Conservation (phyloP, 2,113 vertebrate species). For the Daubentonia madagascariensis region DNA sequence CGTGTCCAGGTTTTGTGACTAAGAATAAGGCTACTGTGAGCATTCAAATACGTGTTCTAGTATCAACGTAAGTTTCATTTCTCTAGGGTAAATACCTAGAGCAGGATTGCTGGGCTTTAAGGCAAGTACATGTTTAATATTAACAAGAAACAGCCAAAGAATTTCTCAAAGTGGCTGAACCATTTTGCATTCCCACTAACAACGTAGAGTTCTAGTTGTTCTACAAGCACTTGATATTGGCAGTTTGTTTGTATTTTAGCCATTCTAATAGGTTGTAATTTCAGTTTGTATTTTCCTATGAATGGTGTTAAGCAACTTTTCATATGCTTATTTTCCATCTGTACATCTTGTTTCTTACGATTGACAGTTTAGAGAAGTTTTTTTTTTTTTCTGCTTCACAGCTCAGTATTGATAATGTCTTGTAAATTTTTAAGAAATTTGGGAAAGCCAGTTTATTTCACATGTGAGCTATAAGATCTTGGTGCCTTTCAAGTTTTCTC, state of each 20-base stretch:
- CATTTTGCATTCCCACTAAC: background rate
- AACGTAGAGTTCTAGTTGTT: background rate
- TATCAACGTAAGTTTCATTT: background rate
- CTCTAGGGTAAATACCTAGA: background rate
- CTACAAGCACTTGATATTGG: background rate
- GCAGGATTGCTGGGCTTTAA: background rate
- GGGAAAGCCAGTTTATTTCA: background rate
- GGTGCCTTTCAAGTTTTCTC: background rate
- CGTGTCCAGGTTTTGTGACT: background rate
- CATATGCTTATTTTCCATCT: background rate
- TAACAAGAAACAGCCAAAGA: background rate
- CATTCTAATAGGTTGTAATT: background rate
- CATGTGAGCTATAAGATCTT: background rate
- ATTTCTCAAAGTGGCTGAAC: background rate
- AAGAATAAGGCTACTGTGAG: background rate
- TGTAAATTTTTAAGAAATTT: background rate
- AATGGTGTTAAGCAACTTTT: background rate
- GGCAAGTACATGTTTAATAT: background rate
- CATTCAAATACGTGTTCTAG: background rate
- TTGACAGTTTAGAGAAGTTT: background rate
- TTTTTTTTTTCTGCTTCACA: background rate
- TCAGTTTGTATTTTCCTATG: background rate
- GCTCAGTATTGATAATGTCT: background rate
- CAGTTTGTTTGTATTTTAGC: background rate
- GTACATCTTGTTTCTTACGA: background rate